Evolutionary conservation across 1,140 invertebrate genomes (phyloP).

Genomic region (Paracyclopina nana): DNA sequence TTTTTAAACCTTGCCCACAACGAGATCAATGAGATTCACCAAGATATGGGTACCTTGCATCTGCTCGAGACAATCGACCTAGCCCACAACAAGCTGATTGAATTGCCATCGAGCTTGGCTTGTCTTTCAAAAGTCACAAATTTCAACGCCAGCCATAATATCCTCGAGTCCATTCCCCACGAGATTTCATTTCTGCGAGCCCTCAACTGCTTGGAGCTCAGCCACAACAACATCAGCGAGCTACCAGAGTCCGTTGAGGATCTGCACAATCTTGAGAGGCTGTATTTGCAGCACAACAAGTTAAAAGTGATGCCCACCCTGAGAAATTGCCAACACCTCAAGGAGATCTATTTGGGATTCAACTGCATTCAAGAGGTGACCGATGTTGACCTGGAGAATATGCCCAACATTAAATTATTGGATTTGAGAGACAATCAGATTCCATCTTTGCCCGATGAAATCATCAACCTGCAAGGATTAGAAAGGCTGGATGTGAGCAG

Average conservation of each 20-base stretch:
- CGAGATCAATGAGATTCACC: slow-evolving; percentile 31
- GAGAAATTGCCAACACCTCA: slow-evolving; percentile 34
- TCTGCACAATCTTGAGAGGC: slow-evolving; percentile 50
- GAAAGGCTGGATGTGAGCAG: slow-evolving; percentile 52
- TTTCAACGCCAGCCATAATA: slow-evolving; percentile 38
- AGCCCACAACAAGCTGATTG: slow-evolving; percentile 35
- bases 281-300: slow-evolving; percentile 56
- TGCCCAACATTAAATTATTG: slow-evolving; percentile 31
- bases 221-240: slow-evolving; percentile 44
- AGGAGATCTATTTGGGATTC: slow-evolving; percentile 54
- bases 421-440: slow-evolving; percentile 56
- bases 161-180: slow-evolving; percentile 32
- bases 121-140: slow-evolving; percentile 34
- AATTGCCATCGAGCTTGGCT: slow-evolving; percentile 35
- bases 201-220: slow-evolving; percentile 47
- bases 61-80: slow-evolving; percentile 31
- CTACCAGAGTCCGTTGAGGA: slow-evolving; percentile 52
- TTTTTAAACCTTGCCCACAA: slow-evolving; percentile 48
- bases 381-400: slow-evolving; percentile 23
- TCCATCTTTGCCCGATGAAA: slow-evolving; percentile 48
- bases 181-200: slow-evolving; percentile 32
- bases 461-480: slow-evolving; percentile 46
- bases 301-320: slow-evolving; percentile 31
- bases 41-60: slow-evolving; percentile 22
- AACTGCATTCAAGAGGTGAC: slow-evolving; percentile 39